A percentile compares a stretch with the other conserved stretches of the same genome.
Evolutionary conservation across 2,888 invertebrate species (phyloP).

Genomic region (Cotesia congregata): DNA sequence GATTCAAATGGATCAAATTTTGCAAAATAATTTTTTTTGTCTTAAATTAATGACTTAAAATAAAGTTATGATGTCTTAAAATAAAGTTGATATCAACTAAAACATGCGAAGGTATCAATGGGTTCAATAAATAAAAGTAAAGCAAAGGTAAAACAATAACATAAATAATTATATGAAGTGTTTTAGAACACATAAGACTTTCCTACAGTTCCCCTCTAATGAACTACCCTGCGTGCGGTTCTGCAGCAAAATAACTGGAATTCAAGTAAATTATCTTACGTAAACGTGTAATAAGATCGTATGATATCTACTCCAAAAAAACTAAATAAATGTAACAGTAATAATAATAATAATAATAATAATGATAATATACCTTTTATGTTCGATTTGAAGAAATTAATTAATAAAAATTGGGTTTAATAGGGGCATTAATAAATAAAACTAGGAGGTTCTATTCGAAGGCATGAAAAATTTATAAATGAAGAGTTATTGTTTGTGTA

Average conservation of each 20-base stretch:
- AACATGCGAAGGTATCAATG: too few species aligned
- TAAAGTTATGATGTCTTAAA: too few species aligned
- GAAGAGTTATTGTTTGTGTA: neutral
- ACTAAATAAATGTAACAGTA: neutral
- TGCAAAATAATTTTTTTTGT: too few species aligned
- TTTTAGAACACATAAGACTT: slow-evolving; percentile 51
- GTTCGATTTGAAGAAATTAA: too few species aligned
- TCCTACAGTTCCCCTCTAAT: slow-evolving; percentile 64
- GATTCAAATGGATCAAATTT: too few species aligned
- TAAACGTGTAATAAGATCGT: slow-evolving; percentile 44
- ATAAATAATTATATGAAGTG: slow-evolving; percentile 26
- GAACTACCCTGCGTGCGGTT: slow-evolving; percentile 61
- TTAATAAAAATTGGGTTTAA: too few species aligned
- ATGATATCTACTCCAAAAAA: neutral
- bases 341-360: slow-evolving; percentile 1
- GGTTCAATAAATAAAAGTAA: too few species aligned
- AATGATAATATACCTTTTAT: neutral
- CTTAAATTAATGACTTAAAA: too few species aligned
- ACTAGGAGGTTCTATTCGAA: neutral
- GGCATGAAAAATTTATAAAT: neutral
- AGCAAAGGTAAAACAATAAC: too few species aligned
- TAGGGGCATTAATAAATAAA: too few species aligned
- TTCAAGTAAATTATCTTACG: slow-evolving; percentile 36
- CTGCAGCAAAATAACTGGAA: slow-evolving; percentile 41
- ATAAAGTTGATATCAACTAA: too few species aligned